A percentile compares a stretch with the other conserved stretches of the same genome.
Evolutionary conservation across 2,113 vertebrate species (phyloP).

Genomic region (Ginglymostoma cirratum): DNA sequence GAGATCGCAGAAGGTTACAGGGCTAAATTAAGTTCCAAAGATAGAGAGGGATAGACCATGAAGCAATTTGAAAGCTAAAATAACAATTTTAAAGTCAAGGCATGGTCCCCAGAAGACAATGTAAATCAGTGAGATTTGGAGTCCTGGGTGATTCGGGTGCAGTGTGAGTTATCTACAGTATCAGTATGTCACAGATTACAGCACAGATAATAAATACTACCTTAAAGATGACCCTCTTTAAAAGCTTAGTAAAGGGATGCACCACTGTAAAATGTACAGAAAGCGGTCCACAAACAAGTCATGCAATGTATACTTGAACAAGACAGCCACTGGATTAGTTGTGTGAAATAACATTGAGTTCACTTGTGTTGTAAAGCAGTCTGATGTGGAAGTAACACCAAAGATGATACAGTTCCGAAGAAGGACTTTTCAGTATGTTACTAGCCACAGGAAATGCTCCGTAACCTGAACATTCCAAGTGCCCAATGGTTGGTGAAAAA

Average conservation of each 20-base stretch:
- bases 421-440: conserved; percentile 42
- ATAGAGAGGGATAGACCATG: neutral
- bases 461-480: conserved; percentile 45
- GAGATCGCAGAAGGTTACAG: neutral
- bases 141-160: neutral
- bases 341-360: neutral
- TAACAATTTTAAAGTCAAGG: neutral
- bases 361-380: neutral
- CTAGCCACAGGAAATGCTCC: conserved; percentile 49
- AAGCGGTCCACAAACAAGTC: neutral
- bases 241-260: neutral
- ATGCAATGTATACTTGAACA: neutral
- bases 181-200: neutral
- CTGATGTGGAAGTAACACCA: neutral
- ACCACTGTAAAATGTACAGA: neutral
- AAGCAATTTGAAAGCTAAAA: neutral
- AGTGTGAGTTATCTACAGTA: neutral
- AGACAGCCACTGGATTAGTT: no score
- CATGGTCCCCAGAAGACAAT: neutral
- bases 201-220: neutral
- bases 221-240: neutral
- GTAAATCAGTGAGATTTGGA: neutral
- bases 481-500: conserved; percentile 47
- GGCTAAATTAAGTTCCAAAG: neutral
- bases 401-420: conserved; percentile 38